Evolutionary conservation across 2,797 vertebrate genomes (phyloP).

Genomic region (Paguma larvata): DNA sequence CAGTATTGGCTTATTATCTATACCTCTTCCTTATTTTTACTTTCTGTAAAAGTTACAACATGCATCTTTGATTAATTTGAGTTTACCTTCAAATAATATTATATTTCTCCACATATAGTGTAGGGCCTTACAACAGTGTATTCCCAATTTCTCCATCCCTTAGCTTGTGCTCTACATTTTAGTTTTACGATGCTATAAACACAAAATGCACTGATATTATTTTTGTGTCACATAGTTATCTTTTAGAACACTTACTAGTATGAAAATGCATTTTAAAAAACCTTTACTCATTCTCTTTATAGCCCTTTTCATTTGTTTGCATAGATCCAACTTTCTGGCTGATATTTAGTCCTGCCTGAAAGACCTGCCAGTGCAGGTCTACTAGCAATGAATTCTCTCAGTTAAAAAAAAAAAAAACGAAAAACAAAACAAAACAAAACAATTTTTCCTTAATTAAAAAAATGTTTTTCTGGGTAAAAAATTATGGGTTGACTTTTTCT

Average conservation of each 20-base stretch:
- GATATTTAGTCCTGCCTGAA: not conserved
- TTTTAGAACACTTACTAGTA: not conserved
- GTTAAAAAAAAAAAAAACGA: not conserved
- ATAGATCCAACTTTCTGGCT: not conserved
- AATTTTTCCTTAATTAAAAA: not conserved
- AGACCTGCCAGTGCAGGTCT: not conserved
- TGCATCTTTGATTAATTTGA: not conserved
- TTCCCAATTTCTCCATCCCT: not conserved
- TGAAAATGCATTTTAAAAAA: not conserved
- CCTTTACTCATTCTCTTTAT: not conserved
- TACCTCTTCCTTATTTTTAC: not conserved
- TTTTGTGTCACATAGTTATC: conserved; percentile 9
- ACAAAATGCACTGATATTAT: not conserved
- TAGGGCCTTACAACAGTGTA: not conserved
- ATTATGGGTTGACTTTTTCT: not conserved
- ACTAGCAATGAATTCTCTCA: not conserved
- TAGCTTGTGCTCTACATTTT: not conserved
- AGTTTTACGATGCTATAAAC: not conserved
- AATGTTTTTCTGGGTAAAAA: not conserved
- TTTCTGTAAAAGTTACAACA: not conserved
- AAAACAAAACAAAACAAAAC: no score
- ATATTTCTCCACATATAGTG: not conserved
- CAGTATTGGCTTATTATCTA: not conserved
- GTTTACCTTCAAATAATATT: not conserved
- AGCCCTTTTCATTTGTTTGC: not conserved